Base-by-base conservation (phyloP, 2,797 vertebrate species). In the Peromyscus melanophrys region DNA sequence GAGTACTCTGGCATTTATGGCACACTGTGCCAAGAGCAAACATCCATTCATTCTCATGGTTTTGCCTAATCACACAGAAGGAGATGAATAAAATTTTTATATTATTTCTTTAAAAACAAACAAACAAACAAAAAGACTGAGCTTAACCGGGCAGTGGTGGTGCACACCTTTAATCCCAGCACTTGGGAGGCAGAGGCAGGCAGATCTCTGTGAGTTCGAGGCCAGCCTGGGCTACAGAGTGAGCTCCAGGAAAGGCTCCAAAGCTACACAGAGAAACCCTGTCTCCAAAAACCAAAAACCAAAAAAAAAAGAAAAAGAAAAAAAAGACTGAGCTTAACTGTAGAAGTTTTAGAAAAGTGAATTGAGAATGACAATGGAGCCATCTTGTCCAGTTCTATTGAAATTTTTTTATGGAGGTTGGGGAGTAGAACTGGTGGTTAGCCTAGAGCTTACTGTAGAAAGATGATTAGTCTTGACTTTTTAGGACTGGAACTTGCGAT, bases 341-440 rank as follows among this genome's bases (percentile, higher is more conserved):
- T 84, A 78, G n/a, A 94, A 13, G 34, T 96, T 52, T 94, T 91
- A n/a, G 49, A 57, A 80, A 92, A 95, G 23, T 77, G 23, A 82
- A 14, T 89, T 86, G 82, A 27, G 49, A 89, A 49, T 90, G 57
- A 88, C 27, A 12, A 52, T 73, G 78, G 49, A 34, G 29, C 2
- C 4, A 1, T 83, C 25, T 94, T 69, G 9, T 77, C 34, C 6
- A 88, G 6, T 82, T 95, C 10, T 1, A 59, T 43, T 67, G 49
- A 4, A 57, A 46, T 80, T 85, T 73, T 69, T 69, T 17, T 73
- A 25, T 87, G 37, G 34, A 81, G 6, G n/a, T 83, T 23, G 82
- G 86, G 75, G n/a, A 40, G 34, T 84, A 65, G 77, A 89, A 93
- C 69, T 93, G 95, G 52, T 84, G 81, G 11, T 59, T 95, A 75